Percentiles rank a stretch among this genome's conserved stretches.
phyloP scores from a whole-genome alignment of 2,797 vertebrate genomes.

The Selene dorsalis region DNA sequence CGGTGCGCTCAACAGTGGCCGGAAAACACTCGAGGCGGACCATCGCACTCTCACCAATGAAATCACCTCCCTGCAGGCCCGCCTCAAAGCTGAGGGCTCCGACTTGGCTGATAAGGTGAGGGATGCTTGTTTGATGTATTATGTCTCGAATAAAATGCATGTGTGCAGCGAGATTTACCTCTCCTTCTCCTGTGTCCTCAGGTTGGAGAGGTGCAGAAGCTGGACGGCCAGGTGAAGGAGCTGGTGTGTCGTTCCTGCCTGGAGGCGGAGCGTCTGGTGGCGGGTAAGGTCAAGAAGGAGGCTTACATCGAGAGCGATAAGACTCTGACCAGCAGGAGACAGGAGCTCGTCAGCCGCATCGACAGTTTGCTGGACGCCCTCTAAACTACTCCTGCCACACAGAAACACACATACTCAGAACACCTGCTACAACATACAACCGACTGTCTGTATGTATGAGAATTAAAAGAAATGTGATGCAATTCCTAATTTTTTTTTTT shows the following conservation, averaged over 20 bases:
- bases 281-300: slow-evolving; percentile 97
- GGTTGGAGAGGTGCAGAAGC: slow-evolving; percentile 97
- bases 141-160: neutral
- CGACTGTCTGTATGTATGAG: slow-evolving; percentile 45
- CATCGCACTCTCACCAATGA: slow-evolving; percentile 93
- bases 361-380: slow-evolving; percentile 96
- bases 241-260: slow-evolving; percentile 91
- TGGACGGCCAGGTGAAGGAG: slow-evolving; percentile 95
- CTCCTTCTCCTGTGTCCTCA: slow-evolving; percentile 56
- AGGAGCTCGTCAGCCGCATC: slow-evolving; percentile 93
- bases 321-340: slow-evolving; percentile 89
- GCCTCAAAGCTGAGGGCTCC: slow-evolving; percentile 95
- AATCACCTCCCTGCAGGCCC: slow-evolving; percentile 91
- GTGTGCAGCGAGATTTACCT: neutral
- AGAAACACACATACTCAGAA: slow-evolving; percentile 13
- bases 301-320: slow-evolving; percentile 95
- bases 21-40: slow-evolving; percentile 93
- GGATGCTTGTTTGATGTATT: neutral
- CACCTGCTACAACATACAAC: slow-evolving; percentile 37
- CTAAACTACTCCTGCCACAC: slow-evolving; percentile 74
- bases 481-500: slow-evolving; percentile 29
- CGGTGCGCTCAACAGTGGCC: slow-evolving; percentile 92
- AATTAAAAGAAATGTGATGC: slow-evolving; percentile 58
- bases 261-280: slow-evolving; percentile 95
- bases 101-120: slow-evolving; percentile 95